Conservation (phyloP, 2,113 vertebrate genomes). For the Andinoacara biseriatus region DNA sequence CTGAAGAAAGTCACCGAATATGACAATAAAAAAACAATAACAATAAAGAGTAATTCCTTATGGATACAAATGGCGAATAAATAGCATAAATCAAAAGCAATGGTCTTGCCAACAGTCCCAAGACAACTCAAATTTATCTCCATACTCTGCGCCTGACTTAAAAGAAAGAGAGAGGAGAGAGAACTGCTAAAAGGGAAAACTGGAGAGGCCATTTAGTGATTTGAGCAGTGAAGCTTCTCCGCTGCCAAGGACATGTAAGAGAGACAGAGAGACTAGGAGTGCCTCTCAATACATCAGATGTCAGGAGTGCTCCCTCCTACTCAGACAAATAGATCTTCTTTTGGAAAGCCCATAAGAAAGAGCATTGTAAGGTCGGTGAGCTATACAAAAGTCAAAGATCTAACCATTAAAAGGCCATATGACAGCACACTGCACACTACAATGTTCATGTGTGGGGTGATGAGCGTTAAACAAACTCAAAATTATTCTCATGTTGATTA, state of each 20-base stretch:
- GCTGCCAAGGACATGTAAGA: conserved; percentile 84
- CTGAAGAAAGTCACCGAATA: conserved; percentile 40
- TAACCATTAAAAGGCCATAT: not conserved
- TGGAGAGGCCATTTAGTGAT: conserved; percentile 76
- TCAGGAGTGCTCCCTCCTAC: conserved; percentile 70
- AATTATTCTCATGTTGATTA: not conserved
- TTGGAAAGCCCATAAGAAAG: conserved; percentile 58
- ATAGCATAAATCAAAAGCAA: conserved; percentile 77
- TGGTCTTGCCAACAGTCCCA: conserved; percentile 66
- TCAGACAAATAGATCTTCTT: conserved; percentile 65
- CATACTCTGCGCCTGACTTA: conserved; percentile 76
- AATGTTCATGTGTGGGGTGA: not conserved
- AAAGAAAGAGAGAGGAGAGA: conserved; percentile 66
- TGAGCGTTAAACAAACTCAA: not conserved
- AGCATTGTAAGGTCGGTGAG: conserved; percentile 50
- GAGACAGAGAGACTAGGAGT: conserved; percentile 78
- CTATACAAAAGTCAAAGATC: conserved; percentile 34
- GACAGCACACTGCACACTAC: not conserved
- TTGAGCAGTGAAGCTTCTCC: conserved; percentile 79
- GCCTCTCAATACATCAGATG: conserved; percentile 77
- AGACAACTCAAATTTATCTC: conserved; percentile 84
- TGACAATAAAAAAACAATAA: conserved; percentile 69
- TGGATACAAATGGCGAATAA: conserved; percentile 78
- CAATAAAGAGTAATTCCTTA: conserved; percentile 77
- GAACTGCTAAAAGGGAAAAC: conserved; percentile 71